phyloP scores from a whole-genome alignment of 2,113 vertebrate genomes.

The Enhydra lutris region DNA sequence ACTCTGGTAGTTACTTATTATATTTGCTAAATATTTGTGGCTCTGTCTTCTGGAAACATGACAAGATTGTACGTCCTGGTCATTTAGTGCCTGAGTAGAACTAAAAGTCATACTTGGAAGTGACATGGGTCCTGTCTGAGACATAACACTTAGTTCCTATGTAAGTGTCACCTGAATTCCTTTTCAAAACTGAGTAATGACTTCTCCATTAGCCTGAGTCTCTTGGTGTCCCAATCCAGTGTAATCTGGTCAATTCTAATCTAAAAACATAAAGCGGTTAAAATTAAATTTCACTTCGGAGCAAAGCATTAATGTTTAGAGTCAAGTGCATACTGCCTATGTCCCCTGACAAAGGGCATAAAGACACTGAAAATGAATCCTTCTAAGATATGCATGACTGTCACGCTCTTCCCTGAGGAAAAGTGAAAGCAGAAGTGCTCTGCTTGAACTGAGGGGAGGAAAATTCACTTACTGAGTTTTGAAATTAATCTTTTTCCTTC shows the following conservation, averaged over 20 bases:
- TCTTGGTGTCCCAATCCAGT: neutral
- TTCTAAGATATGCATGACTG: neutral
- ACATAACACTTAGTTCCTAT: neutral
- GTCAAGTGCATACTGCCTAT: neutral
- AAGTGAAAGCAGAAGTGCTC: neutral
- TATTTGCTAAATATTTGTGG: neutral
- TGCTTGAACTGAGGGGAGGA: neutral
- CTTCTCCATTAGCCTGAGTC: neutral
- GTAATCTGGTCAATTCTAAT: neutral
- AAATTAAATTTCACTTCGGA: conserved; percentile 12
- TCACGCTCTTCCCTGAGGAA: neutral
- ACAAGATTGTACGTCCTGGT: neutral
- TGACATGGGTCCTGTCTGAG: neutral
- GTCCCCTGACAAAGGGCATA: neutral
- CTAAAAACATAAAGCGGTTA: neutral
- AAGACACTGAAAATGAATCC: neutral
- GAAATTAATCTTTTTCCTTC: neutral
- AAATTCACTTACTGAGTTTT: neutral
- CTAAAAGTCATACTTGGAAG: neutral
- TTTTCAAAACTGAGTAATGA: neutral
- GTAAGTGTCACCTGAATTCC: neutral
- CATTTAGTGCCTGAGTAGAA: neutral
- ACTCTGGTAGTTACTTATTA: neutral
- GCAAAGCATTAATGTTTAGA: neutral
- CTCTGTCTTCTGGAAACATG: neutral